Evolutionary conservation across 2,797 vertebrate genomes (phyloP).

Genomic region (Gymnopithys bicolor): DNA sequence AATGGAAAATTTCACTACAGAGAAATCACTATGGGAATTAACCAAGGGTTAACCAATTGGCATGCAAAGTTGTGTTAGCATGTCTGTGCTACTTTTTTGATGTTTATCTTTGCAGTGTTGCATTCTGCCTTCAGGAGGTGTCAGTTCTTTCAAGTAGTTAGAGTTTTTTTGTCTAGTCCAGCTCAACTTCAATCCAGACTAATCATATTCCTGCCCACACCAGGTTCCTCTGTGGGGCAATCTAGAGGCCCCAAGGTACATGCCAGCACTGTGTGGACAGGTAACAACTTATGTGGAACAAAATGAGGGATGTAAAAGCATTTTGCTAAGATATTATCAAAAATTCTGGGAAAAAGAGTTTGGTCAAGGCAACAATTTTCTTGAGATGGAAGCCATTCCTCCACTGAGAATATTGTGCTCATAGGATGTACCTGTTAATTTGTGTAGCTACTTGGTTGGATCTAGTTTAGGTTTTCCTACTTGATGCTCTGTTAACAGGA

Average conservation of each 20-base stretch:
- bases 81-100: background rate
- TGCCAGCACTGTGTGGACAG: background rate
- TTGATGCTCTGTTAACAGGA: background rate
- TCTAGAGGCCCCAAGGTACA: fast-evolving
- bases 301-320: background rate
- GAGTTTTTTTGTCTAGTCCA: background rate
- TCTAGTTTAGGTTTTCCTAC: background rate
- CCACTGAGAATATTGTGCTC: background rate
- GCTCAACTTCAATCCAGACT: background rate
- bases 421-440: background rate
- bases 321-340: background rate
- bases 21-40: background rate
- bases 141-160: background rate
- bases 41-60: background rate
- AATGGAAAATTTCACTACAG: background rate
- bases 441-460: background rate
- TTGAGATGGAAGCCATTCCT: background rate
- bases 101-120: background rate
- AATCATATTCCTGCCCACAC: background rate
- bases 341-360: background rate
- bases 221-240: background rate
- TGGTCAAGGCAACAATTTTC: background rate
- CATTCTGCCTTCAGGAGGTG: background rate
- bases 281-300: background rate
- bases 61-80: background rate